phyloP scores from a whole-genome alignment of 2,113 vertebrate genomes.

The Pedionomus torquatus region DNA sequence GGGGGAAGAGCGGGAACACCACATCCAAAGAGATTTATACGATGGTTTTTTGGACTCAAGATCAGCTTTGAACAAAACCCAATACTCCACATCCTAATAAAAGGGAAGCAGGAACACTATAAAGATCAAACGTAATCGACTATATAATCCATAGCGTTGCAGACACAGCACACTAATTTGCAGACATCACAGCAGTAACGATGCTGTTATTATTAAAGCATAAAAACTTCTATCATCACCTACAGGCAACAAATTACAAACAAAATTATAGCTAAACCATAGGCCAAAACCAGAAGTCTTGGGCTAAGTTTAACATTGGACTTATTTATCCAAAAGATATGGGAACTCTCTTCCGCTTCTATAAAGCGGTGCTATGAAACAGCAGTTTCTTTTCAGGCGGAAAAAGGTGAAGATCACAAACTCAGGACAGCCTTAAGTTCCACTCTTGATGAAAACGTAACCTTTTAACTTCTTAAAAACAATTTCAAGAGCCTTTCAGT shows the following conservation, averaged over 20 bases:
- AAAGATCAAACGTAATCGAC: not conserved
- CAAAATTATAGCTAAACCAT: not conserved
- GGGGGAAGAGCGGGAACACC: not conserved
- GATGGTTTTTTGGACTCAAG: not conserved
- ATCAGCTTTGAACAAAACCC: not conserved
- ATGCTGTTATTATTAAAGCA: not conserved
- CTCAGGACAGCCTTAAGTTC: not conserved
- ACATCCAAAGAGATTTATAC: not conserved
- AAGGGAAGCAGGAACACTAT: not conserved
- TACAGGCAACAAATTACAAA: not conserved
- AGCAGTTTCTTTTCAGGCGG: rapidly evolving
- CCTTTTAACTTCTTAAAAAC: not conserved
- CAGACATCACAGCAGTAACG: not conserved
- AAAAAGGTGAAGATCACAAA: not conserved
- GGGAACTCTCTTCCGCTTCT: not conserved
- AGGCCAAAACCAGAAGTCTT: not conserved
- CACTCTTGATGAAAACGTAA: not conserved
- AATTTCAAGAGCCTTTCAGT: not conserved
- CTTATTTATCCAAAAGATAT: not conserved
- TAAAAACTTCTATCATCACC: not conserved
- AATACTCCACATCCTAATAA: rapidly evolving
- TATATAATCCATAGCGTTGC: rapidly evolving
- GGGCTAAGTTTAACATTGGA: not conserved
- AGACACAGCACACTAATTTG: not conserved
- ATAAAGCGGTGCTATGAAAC: rapidly evolving